These are phyloP conservation scores for Malurus melanocephalus DNA, from an alignment of 2,113 vertebrate species.

Conservation along the genomic window DNA sequence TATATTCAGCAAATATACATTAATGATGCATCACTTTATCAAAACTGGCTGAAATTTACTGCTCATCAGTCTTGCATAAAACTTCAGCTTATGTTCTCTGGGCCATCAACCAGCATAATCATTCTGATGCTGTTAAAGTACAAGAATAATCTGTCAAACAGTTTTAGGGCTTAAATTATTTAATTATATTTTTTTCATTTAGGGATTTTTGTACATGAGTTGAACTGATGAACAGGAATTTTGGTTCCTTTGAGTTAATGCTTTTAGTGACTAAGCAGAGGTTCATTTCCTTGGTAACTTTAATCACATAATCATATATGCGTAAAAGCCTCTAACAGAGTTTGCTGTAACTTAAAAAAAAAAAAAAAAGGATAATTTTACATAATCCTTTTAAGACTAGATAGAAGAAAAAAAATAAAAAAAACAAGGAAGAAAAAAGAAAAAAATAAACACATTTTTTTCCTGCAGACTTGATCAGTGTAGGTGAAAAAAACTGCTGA, in stretches of 20 bases:
- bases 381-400: background rate
- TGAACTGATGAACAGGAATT: background rate
- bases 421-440: too few species aligned
- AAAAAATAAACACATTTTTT: background rate
- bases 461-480: background rate
- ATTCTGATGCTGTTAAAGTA: background rate
- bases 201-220: background rate
- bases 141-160: background rate
- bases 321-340: background rate
- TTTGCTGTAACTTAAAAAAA: background rate
- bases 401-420: fast-evolving
- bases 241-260: background rate
- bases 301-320: background rate
- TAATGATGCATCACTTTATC: background rate
- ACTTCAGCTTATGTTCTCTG: background rate
- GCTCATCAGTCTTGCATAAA: background rate
- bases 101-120: background rate
- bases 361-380: background rate
- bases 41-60: background rate
- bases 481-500: background rate
- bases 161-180: background rate
- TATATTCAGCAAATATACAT: background rate
- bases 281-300: background rate
- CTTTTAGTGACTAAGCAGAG: background rate
- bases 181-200: background rate